phyloP scores from a whole-genome alignment of 2,113 vertebrate genomes.

The Equus quagga region DNA sequence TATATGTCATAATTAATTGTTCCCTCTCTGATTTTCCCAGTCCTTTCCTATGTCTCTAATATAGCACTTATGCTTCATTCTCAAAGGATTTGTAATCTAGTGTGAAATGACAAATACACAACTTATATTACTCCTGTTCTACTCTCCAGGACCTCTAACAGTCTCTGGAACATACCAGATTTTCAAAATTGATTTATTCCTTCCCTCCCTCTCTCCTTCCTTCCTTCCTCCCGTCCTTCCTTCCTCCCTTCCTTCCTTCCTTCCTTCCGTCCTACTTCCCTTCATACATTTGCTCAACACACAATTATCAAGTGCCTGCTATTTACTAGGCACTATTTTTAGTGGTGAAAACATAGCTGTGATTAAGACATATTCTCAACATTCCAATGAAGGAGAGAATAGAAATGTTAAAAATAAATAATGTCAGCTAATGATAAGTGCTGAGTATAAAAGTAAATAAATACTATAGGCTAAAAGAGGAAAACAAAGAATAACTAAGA shows the following conservation, averaged over 20 bases:
- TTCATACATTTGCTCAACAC: background rate
- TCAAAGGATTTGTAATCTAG: background rate
- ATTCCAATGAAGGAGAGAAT: background rate
- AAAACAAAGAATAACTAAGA: background rate
- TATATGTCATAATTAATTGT: background rate
- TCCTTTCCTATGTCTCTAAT: background rate
- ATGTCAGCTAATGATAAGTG: background rate
- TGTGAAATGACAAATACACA: background rate
- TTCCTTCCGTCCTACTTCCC: background rate
- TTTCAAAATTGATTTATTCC: background rate
- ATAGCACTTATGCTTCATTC: background rate
- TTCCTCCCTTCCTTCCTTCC: background rate
- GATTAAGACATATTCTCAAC: background rate
- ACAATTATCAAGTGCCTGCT: background rate
- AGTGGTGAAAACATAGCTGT: background rate
- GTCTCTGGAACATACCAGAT: background rate
- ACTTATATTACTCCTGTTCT: background rate
- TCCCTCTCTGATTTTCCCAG: background rate
- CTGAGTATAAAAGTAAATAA: background rate
- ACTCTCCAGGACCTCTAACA: background rate
- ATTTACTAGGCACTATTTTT: background rate
- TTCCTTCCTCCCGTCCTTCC: background rate
- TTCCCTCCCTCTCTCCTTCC: background rate
- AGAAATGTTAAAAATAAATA: slow-evolving; percentile 1
- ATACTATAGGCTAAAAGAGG: background rate